Evolutionary conservation across 2,888 invertebrate genomes (phyloP).

Genomic region (Hirtodrosophila histrioides): DNA sequence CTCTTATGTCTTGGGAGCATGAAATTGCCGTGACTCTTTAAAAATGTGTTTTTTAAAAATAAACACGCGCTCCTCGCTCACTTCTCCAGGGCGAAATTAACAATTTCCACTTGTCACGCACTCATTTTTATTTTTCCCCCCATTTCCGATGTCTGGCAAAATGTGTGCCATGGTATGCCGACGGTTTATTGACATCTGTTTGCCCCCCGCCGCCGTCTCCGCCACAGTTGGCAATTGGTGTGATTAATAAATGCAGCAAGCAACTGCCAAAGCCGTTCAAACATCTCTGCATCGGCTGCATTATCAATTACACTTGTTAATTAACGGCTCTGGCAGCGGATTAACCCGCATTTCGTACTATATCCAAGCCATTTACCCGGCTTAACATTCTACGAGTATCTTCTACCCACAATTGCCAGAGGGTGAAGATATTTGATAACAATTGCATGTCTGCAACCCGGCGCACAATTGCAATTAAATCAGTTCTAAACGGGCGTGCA

Average conservation of each 20-base stretch:
- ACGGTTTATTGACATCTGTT: constrained; percentile 68
- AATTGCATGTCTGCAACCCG: constrained; percentile 64
- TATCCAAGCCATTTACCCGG: constrained; percentile 18
- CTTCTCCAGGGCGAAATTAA: constrained; percentile 29
- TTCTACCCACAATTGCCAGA: constrained; percentile 11
- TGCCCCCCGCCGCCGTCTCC: constrained; percentile 4
- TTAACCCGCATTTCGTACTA: constrained; percentile 62
- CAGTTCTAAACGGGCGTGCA: constrained; percentile 70
- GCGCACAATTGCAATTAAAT: constrained; percentile 73
- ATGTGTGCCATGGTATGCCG: constrained; percentile 61
- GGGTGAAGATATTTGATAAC: constrained; percentile 67
- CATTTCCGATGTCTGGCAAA: constrained; percentile 44
- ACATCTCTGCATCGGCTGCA: constrained; percentile 26
- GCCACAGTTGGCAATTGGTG: constrained; percentile 39
- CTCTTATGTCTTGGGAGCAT: constrained; percentile 32
- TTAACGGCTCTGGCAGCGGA: constrained; percentile 61
- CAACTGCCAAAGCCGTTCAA: constrained; percentile 34
- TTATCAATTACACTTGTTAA: constrained; percentile 79
- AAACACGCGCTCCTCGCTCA: constrained; percentile 23
- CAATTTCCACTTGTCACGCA: constrained; percentile 72
- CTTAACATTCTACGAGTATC: constrained; percentile 4
- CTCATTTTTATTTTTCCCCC: constrained; percentile 20
- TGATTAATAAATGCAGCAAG: constrained; percentile 56
- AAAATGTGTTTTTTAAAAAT: constrained; percentile 53
- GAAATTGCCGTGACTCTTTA: constrained; percentile 61